phyloP scores from a whole-genome alignment of 2,797 vertebrate genomes.

The Monodelphis domestica region DNA sequence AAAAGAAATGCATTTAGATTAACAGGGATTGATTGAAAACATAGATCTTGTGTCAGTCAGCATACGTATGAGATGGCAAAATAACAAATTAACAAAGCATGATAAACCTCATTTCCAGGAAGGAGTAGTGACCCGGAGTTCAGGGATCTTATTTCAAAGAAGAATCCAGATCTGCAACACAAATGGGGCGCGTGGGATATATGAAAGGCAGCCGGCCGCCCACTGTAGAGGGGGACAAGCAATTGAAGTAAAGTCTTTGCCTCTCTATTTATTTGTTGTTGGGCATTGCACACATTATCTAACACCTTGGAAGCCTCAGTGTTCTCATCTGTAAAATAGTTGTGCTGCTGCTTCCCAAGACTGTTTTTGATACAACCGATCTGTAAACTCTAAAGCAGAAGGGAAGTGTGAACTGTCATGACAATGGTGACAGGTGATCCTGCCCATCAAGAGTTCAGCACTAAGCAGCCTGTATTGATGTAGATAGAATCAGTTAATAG shows the following conservation, averaged over 20 bases:
- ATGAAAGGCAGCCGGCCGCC: not conserved
- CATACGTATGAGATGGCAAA: not conserved
- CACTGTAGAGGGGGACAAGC: not conserved
- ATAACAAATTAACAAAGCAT: not conserved
- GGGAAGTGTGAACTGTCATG: not conserved
- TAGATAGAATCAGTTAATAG: too few species aligned
- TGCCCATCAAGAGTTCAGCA: not conserved
- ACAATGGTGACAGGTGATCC: not conserved
- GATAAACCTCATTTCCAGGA: not conserved
- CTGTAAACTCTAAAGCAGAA: not conserved
- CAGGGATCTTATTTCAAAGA: constrained; percentile 33
- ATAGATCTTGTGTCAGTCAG: constrained; percentile 21
- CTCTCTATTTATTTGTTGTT: not conserved
- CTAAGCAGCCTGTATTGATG: not conserved
- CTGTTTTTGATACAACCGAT: not conserved
- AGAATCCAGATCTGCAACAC: constrained; percentile 9
- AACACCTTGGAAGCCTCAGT: not conserved
- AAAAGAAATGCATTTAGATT: constrained; percentile 61
- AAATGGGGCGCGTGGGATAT: not conserved
- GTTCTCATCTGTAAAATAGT: not conserved
- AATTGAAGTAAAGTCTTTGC: not conserved
- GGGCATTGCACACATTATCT: not conserved
- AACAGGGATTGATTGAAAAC: constrained; percentile 31
- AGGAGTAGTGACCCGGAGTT: not conserved
- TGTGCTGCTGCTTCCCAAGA: not conserved